A percentile compares a stretch with the other conserved stretches of the same genome.
phyloP scores from a whole-genome alignment of 2,888 invertebrate species.

The Folsomia manolachei region DNA sequence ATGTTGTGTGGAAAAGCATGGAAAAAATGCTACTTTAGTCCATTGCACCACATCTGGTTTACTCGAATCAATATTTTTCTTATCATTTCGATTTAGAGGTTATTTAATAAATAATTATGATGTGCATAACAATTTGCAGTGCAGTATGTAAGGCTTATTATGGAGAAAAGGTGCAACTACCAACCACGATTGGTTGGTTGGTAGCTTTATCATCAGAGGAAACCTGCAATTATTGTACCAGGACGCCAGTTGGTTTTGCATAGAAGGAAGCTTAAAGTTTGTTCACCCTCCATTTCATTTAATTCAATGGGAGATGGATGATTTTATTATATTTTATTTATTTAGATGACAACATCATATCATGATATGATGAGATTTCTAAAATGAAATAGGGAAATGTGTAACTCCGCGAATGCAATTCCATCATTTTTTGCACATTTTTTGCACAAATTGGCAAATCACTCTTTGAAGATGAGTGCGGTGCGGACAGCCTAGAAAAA shows the following conservation, averaged over 20 bases:
- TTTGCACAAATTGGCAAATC: no score
- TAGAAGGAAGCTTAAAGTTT: conserved; percentile 36
- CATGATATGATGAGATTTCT: no score
- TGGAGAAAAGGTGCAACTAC: neutral
- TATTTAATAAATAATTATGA: neutral
- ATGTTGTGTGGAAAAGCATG: no score
- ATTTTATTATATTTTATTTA: neutral
- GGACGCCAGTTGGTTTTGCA: neutral
- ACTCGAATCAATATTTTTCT: neutral
- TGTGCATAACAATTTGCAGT: neutral
- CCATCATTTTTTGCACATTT: no score
- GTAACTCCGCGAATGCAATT: no score
- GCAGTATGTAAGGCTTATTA: neutral
- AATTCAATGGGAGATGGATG: neutral
- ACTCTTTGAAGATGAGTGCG: no score
- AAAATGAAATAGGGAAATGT: no score
- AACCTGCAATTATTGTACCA: neutral
- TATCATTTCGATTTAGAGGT: neutral
- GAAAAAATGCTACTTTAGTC: neutral
- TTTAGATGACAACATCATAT: neutral
- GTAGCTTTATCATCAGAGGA: no score
- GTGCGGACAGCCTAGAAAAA: no score
- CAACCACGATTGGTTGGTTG: neutral
- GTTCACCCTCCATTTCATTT: conserved; percentile 30
- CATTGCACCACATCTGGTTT: neutral